Evolutionary conservation across 1,140 invertebrate genomes (phyloP), one percentile per base, ranked within the genome.

Genomic region (Cydia amplana): DNA sequence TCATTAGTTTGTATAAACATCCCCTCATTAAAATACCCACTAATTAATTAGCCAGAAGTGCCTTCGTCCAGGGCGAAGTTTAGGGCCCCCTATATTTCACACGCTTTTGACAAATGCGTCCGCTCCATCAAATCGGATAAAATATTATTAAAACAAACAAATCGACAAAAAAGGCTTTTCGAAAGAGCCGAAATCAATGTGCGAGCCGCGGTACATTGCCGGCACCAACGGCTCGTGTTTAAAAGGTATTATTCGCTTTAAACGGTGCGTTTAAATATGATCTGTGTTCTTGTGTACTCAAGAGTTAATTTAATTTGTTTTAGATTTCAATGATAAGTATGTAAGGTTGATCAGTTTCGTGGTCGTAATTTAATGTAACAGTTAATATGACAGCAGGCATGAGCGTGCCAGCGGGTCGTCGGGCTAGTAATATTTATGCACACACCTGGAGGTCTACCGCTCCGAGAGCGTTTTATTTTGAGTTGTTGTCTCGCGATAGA

Each of bases 81-180:
- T 28, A 55, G 36, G 43, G 51, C 51, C 75, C 70, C 85, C 81
- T 85, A 91, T 90, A 91, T 89, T 85, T 91, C 85, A 91, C 83
- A 80, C 78, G 85, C 79, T 86, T 70, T 70, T 91, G 91, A 93
- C 91, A 93, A 93, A 93, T 93, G 91, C 85, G 84, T 83, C 82
- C 88, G 84, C 80, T 93, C 91, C 91, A 91, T 93, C 90, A 92
- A 83, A 87, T 81, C 85, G 83, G 88, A 93, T 91, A 91, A 93
- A 93, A 91, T 91, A 91, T 93, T 91, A 90, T 89, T 93, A 93
- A 93, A 93, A 93, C 91, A 93, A 93, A 93, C 89, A 93, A 90
- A 91, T 84, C 89, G 83, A 90, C 86, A 91, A 93, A 93, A 91
- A 91, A 91, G 80, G 85, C 87, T 90, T 90, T 91, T 88, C 87